Percentiles rank a stretch among this genome's conserved stretches.
Evolutionary conservation across 2,888 invertebrate genomes (phyloP).

Genomic region (Drosophila neutralis): DNA sequence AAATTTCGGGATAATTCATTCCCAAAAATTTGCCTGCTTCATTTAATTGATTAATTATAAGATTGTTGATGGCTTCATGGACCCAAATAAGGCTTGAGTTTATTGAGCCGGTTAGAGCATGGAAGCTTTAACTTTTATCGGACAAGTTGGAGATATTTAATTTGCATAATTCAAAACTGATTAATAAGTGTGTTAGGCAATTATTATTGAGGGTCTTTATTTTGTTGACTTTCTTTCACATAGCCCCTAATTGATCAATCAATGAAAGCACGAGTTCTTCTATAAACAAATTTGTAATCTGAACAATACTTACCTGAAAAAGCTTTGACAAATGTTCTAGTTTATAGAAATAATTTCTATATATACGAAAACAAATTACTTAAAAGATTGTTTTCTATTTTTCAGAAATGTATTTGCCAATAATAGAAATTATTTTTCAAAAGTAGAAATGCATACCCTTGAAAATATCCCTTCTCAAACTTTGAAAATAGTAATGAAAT

Average conservation of each 20-base stretch:
- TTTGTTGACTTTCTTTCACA: neutral
- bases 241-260: neutral
- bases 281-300: neutral
- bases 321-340: neutral
- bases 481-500: neutral
- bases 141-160: neutral
- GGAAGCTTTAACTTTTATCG: neutral
- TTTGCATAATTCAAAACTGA: neutral
- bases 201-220: neutral
- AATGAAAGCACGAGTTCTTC: neutral
- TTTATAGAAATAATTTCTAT: neutral
- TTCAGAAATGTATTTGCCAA: neutral
- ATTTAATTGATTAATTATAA: neutral
- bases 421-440: neutral
- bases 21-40: neutral
- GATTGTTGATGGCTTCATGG: neutral
- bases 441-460: neutral
- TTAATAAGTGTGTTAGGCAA: neutral
- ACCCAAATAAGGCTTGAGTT: neutral
- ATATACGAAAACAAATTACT: neutral
- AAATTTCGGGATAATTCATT: neutral
- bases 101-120: neutral
- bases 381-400: neutral
- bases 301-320: neutral
- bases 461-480: rapidly evolving